Conservation (phyloP, 2,113 vertebrate species). For the Callipepla californica region DNA sequence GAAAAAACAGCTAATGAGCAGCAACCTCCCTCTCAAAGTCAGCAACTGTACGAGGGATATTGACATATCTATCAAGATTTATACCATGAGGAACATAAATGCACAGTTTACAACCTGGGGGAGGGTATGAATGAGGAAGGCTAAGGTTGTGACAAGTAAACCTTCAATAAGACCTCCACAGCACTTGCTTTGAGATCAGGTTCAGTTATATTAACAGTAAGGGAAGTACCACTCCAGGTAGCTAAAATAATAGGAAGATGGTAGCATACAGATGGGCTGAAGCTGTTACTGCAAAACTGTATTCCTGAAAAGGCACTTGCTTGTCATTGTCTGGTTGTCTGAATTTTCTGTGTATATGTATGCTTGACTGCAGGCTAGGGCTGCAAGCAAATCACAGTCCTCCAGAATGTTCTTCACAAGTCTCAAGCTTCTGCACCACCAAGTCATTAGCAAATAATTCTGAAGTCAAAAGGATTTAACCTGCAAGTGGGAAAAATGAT, state of each 20-base stretch:
- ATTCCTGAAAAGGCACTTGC: not conserved
- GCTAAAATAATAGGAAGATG: not conserved
- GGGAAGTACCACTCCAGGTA: not conserved
- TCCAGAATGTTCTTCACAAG: not conserved
- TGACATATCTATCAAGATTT: slow-evolving; percentile 2
- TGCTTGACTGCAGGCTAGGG: not conserved
- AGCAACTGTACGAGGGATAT: not conserved
- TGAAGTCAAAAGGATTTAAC: not conserved
- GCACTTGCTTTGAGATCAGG: not conserved
- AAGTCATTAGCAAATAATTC: not conserved
- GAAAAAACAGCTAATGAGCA: slow-evolving; percentile 34
- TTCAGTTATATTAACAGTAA: not conserved
- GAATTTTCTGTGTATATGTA: not conserved
- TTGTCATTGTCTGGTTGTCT: not conserved
- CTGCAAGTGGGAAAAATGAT: not conserved
- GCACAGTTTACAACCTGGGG: not conserved
- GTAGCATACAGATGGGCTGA: not conserved
- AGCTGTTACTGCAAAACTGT: not conserved
- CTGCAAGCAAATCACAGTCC: not conserved
- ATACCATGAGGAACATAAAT: not conserved
- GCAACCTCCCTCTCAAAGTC: slow-evolving; percentile 11
- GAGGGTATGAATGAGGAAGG: not conserved
- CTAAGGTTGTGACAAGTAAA: not conserved
- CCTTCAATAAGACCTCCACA: not conserved
- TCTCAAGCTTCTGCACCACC: not conserved